These are phyloP conservation scores for Diuraphis noxia DNA, from an alignment of 1,140 invertebrate genomes.

Conservation along the genomic window DNA sequence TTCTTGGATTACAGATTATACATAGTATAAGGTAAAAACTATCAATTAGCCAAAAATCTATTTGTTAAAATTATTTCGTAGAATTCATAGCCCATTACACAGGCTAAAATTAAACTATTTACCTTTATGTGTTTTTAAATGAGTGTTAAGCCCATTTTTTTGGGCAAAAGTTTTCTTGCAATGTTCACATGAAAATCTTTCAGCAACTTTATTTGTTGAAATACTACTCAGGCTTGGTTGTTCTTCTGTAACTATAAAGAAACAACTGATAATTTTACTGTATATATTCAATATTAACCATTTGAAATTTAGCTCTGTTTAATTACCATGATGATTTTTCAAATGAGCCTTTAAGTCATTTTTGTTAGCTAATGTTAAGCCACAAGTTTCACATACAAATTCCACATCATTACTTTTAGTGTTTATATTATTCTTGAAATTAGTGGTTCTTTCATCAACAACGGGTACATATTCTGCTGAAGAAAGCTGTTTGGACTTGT, in stretches of 20 bases:
- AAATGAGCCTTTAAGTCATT: slow-evolving; percentile 28
- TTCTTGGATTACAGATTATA: too few relatives aligned
- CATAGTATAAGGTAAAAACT: too few relatives aligned
- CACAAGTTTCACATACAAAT: slow-evolving; percentile 26
- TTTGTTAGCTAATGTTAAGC: background rate
- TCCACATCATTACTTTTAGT: background rate
- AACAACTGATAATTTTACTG: background rate
- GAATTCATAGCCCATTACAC: too few relatives aligned
- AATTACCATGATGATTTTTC: slow-evolving; percentile 32
- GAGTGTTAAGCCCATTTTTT: slow-evolving; percentile 44
- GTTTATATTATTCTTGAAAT: background rate
- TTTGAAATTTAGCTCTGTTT: background rate
- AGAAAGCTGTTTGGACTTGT: slow-evolving; percentile 25
- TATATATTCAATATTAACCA: background rate
- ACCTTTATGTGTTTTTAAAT: slow-evolving; percentile 45
- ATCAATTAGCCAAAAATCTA: background rate
- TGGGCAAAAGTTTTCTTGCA: slow-evolving; percentile 46
- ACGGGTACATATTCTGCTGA: background rate
- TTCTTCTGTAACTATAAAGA: background rate
- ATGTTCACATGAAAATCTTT: slow-evolving; percentile 39
- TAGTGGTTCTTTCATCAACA: background rate
- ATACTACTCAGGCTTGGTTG: background rate
- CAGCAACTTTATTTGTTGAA: background rate
- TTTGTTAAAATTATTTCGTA: too few relatives aligned
- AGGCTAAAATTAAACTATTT: background rate